These are phyloP conservation scores for Mechanitis messenoides DNA, from an alignment of 2,888 invertebrate genomes.

Conservation along the genomic window DNA sequence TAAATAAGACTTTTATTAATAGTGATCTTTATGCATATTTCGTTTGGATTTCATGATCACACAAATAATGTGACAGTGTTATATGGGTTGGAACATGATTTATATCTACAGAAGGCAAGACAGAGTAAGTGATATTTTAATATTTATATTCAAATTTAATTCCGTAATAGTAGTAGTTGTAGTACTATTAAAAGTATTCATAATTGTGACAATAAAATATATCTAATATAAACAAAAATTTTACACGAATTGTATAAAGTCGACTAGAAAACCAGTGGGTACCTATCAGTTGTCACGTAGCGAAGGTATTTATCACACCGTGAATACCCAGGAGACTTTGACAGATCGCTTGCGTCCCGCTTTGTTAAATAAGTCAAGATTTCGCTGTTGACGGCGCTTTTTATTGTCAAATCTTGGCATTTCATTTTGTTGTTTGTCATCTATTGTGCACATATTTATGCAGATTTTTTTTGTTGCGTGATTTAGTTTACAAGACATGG, in stretches of 20 bases:
- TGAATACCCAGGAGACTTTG: constrained; percentile 55
- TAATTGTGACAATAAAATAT: no score
- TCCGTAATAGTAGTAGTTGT: no score
- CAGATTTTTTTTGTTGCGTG: not conserved
- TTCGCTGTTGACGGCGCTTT: constrained; percentile 36
- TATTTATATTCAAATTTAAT: no score
- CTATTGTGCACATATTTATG: constrained; percentile 16
- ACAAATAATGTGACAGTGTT: constrained; percentile 8
- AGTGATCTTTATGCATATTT: constrained; percentile 28
- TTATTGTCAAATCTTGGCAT: constrained; percentile 34
- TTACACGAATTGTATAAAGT: not conserved
- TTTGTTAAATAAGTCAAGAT: constrained; percentile 58
- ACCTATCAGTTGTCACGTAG: constrained; percentile 45
- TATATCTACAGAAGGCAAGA: not conserved
- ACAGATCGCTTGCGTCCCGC: constrained; percentile 55
- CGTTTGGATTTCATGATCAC: constrained; percentile 9
- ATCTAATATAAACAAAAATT: no score
- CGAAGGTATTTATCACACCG: constrained; percentile 56
- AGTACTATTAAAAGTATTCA: no score
- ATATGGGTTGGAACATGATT: constrained; percentile 7
- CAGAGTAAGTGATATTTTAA: no score
- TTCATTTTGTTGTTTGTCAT: constrained; percentile 26
- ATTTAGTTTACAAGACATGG: no score
- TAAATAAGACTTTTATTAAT: constrained; percentile 35
- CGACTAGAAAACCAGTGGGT: constrained; percentile 21